Conservation (phyloP, 2,888 invertebrate genomes). For the Petrophora chlorosata region DNA sequence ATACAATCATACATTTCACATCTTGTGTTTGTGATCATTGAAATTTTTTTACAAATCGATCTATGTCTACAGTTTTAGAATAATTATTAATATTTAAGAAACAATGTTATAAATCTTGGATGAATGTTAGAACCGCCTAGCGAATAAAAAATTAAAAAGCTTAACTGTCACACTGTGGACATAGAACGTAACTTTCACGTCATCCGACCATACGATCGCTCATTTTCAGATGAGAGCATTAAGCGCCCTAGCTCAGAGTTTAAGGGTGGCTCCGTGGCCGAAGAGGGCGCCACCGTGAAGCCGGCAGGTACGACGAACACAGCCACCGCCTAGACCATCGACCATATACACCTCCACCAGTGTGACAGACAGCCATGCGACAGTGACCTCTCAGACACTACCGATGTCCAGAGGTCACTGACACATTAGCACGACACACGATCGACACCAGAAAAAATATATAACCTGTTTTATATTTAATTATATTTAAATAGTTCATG, state of each 20-base stretch:
- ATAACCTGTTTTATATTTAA: conserved; percentile 81
- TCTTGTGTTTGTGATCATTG: conserved; percentile 27
- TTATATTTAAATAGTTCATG: conserved; percentile 78
- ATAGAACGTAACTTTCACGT: conserved; percentile 69
- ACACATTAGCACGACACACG: conserved; percentile 77
- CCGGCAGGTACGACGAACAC: conserved; percentile 76
- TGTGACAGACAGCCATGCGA: conserved; percentile 74
- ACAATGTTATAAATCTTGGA: conserved; percentile 5
- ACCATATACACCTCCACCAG: conserved; percentile 64
- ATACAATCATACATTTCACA: conserved; percentile 35
- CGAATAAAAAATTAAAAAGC: conserved; percentile 9
- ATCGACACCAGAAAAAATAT: conserved; percentile 74
- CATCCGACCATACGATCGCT: conserved; percentile 78
- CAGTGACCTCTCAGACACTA: conserved; percentile 67
- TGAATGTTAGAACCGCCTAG: conserved; percentile 24
- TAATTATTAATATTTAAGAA: not conserved
- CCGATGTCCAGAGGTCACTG: conserved; percentile 63
- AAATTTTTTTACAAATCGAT: conserved; percentile 26
- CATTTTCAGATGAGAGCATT: conserved; percentile 88
- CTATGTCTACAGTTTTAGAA: conserved; percentile 34
- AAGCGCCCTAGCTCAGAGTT: conserved; percentile 95
- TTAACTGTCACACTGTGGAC: conserved; percentile 46
- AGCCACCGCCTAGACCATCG: conserved; percentile 76
- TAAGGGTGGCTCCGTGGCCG: conserved; percentile 85
- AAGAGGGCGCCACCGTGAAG: conserved; percentile 72